Evolutionary conservation across 1,140 invertebrate species (phyloP).

Genomic region (Ceratosolen fusciceps): DNA sequence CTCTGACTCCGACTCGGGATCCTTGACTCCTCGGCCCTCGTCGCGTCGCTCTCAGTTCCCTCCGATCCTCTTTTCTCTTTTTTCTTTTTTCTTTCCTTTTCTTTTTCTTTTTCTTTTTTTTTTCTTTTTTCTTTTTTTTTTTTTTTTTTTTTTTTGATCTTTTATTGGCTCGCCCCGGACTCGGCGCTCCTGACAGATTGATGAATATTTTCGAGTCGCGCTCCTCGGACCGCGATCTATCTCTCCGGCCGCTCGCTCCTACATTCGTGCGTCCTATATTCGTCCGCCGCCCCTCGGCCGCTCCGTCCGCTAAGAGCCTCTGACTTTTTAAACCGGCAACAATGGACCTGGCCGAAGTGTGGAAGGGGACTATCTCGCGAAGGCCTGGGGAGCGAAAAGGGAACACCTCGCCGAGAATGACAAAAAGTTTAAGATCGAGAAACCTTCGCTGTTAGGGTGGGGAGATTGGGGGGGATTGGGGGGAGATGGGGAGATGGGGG

Average conservation of each 20-base stretch:
- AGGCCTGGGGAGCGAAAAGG: neutral
- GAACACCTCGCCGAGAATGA: neutral
- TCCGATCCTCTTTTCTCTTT: neutral
- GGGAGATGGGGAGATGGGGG: no score
- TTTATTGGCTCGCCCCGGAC: neutral
- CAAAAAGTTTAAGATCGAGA: neutral
- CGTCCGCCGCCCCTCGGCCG: neutral
- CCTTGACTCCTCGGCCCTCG: no score
- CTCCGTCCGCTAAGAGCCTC: neutral
- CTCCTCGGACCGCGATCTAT: neutral
- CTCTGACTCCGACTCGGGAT: no score
- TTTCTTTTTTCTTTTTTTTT: neutral
- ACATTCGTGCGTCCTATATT: neutral
- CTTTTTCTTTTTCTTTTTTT: neutral
- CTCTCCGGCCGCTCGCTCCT: neutral
- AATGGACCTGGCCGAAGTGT: neutral
- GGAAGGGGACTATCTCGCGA: neutral
- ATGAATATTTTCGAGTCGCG: constrained; percentile 38
- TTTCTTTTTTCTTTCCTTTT: neutral
- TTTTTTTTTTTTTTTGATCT: neutral
- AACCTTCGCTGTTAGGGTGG: neutral
- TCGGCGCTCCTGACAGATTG: constrained; percentile 28
- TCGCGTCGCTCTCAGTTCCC: no score
- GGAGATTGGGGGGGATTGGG: no score
- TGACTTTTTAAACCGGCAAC: neutral